A percentile compares a stretch with the other conserved stretches of the same genome.
These are phyloP conservation scores for Saccopteryx leptura DNA, from an alignment of 2,113 vertebrate genomes.

Conservation along the genomic window DNA sequence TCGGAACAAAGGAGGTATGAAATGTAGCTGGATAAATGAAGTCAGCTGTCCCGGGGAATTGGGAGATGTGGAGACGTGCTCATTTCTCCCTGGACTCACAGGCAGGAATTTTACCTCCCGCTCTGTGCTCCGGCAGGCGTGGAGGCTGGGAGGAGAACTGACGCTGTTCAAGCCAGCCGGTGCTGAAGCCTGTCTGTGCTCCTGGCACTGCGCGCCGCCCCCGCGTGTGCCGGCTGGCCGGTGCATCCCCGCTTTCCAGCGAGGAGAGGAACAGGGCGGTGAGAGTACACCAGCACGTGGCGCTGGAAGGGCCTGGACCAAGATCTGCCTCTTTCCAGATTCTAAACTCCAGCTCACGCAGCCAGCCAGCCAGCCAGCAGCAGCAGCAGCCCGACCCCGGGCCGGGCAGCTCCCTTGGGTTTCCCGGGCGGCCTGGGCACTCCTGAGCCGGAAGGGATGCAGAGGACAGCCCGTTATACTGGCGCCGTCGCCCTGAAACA, in stretches of 20 bases:
- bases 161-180: background rate
- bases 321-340: background rate
- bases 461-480: slow-evolving; percentile 79
- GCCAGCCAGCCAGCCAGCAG: too few species aligned
- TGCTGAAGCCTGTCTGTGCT: background rate
- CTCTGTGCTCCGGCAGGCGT: background rate
- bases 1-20: background rate
- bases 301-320: too few species aligned
- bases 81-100: background rate
- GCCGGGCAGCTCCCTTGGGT: background rate
- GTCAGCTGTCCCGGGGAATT: background rate
- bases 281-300: background rate
- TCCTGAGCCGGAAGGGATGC: slow-evolving; percentile 73
- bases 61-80: background rate
- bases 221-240: background rate
- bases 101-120: background rate
- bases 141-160: background rate
- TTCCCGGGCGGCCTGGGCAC: slow-evolving; percentile 70
- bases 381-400: background rate
- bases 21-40: background rate
- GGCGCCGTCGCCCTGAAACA: slow-evolving; percentile 82
- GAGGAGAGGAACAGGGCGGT: background rate
- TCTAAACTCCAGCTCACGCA: background rate
- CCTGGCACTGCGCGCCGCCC: background rate
- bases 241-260: background rate